These are phyloP conservation scores for Protaetia brevitarsis DNA, from an alignment of 1,140 invertebrate species.

Conservation along the genomic window DNA sequence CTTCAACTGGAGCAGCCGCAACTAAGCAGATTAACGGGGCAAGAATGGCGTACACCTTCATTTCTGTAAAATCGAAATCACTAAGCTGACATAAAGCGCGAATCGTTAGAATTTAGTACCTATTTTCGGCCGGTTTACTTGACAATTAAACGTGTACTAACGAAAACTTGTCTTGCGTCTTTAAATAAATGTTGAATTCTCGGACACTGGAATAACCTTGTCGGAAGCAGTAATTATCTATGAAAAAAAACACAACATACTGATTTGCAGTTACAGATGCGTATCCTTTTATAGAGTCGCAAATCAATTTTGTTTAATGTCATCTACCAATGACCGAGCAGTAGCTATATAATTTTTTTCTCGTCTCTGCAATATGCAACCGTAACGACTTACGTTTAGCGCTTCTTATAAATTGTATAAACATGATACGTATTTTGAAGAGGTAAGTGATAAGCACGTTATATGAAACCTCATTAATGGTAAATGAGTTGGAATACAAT, in stretches of 20 bases:
- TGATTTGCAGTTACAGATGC: background rate
- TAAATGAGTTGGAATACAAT: too few species aligned
- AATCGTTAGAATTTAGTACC: too few species aligned
- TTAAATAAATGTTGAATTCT: background rate
- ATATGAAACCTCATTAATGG: too few species aligned
- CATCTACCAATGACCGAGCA: background rate
- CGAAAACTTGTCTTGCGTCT: background rate
- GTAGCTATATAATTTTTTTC: background rate
- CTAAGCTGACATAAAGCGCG: too few species aligned
- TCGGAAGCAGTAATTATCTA: background rate
- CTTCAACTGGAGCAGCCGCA: background rate
- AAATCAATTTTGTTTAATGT: background rate
- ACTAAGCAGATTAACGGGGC: background rate
- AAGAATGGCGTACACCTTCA: background rate
- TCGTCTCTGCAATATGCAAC: background rate
- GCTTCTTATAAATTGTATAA: background rate
- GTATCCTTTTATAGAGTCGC: background rate
- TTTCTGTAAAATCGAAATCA: constrained; percentile 1
- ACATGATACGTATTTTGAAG: too few species aligned
- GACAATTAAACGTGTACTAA: background rate
- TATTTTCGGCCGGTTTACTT: background rate
- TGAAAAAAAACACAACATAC: background rate
- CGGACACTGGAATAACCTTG: background rate
- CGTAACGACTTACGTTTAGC: background rate
- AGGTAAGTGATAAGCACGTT: too few species aligned